These are phyloP conservation scores for Cynoglossus semilaevis DNA, from an alignment of 2,113 vertebrate species.

Conservation along the genomic window DNA sequence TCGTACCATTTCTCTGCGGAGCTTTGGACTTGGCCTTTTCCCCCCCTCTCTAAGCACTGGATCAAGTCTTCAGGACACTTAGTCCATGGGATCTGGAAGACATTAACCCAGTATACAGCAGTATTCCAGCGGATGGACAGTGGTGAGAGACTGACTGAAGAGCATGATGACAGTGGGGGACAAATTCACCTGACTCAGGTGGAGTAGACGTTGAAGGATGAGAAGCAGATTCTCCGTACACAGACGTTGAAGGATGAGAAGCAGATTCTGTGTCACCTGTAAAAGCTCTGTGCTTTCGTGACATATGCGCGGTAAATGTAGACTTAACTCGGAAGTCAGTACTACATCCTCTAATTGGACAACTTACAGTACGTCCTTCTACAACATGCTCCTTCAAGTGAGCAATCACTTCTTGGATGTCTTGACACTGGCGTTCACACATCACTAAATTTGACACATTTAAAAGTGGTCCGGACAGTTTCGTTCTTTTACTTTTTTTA, in stretches of 20 bases:
- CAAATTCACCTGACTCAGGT: neutral
- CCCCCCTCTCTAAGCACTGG: constrained; percentile 5
- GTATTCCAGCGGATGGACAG: neutral
- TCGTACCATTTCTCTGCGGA: neutral
- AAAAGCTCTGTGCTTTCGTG: constrained; percentile 15
- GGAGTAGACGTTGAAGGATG: constrained; percentile 5
- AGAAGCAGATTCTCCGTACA: constrained; percentile 1
- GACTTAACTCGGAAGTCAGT: neutral
- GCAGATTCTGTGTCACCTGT: neutral
- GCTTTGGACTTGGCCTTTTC: neutral
- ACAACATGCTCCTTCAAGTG: too few relatives aligned
- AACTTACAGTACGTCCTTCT: too few relatives aligned
- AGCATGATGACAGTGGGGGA: neutral
- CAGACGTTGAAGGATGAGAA: too few relatives aligned
- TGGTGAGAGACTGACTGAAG: neutral
- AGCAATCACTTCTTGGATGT: too few relatives aligned
- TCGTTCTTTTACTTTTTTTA: neutral
- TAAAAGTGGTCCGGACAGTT: neutral
- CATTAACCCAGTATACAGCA: neutral
- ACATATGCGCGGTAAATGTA: neutral
- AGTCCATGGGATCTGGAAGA: neutral
- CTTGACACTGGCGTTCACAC: too few relatives aligned
- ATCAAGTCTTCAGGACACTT: constrained; percentile 4
- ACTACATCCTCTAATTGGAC: too few relatives aligned
- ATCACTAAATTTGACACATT: too few relatives aligned